These are phyloP conservation scores for Minunthozetes semirufus DNA, from an alignment of 2,888 invertebrate species.

Conservation along the genomic window DNA sequence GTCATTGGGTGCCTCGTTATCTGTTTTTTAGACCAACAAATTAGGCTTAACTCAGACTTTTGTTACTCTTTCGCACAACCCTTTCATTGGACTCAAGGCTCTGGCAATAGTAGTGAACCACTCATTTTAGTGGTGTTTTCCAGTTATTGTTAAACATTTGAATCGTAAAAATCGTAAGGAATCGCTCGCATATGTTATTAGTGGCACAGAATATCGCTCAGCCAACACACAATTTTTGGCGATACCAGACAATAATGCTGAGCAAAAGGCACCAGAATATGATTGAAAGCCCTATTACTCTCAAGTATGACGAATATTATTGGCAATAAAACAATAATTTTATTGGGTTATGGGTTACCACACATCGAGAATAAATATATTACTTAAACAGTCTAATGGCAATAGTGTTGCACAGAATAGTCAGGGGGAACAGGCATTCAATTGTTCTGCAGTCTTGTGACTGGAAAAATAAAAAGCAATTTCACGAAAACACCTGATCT, in stretches of 20 bases:
- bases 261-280: background rate
- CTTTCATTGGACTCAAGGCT: background rate
- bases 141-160: slow-evolving; percentile 7
- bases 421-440: background rate
- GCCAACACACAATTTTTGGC: background rate
- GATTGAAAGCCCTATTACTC: slow-evolving; percentile 25
- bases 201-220: background rate
- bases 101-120: background rate
- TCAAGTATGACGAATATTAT: slow-evolving; percentile 22
- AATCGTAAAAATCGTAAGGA: slow-evolving; percentile 5
- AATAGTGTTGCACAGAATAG: background rate
- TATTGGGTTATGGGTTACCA: slow-evolving; percentile 25
- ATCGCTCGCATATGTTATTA: slow-evolving; percentile 1
- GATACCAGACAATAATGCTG: background rate
- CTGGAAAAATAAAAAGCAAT: too few relatives aligned
- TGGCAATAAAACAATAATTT: slow-evolving; percentile 28
- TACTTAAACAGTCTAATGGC: too few relatives aligned
- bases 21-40: background rate
- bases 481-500: too few relatives aligned
- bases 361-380: slow-evolving; percentile 3
- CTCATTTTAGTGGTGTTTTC: background rate
- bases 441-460: background rate
- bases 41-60: background rate
- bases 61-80: background rate
- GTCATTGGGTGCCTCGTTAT: background rate